Percentiles rank a stretch among this genome's conserved stretches.
Conservation (phyloP, 2,888 invertebrate genomes). For the Rhamnusium bicolor region DNA sequence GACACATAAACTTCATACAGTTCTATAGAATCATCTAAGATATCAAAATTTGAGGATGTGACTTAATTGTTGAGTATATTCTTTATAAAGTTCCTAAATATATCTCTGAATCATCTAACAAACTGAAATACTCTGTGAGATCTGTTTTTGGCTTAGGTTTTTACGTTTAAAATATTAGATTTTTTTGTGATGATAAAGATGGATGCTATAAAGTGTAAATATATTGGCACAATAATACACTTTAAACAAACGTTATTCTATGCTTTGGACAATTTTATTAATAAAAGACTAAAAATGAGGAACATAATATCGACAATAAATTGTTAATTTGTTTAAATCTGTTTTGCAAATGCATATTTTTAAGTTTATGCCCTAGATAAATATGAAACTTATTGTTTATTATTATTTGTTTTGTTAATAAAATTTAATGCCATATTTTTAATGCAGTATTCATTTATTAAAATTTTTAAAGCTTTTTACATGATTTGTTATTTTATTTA, state of each 20-base stretch:
- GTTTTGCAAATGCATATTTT: background rate
- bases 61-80: too few relatives aligned
- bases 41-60: too few relatives aligned
- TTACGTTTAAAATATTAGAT: too few relatives aligned
- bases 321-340: background rate
- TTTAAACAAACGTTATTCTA: background rate
- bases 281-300: background rate
- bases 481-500: constrained; percentile 21
- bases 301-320: background rate
- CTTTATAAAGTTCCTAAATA: background rate
- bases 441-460: constrained; percentile 15
- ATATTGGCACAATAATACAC: background rate
- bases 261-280: background rate
- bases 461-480: constrained; percentile 25
- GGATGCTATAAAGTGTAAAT: background rate
- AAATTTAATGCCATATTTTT: constrained; percentile 9
- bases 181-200: too few relatives aligned
- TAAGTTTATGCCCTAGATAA: background rate
- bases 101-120: background rate
- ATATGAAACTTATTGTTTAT: background rate
- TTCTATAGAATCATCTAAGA: too few relatives aligned
- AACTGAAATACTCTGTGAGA: background rate
- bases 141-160: too few relatives aligned
- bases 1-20: too few relatives aligned
- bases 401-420: background rate